Evolutionary conservation across 2,888 invertebrate species (phyloP).

Genomic region (Nemapogon koenigi): DNA sequence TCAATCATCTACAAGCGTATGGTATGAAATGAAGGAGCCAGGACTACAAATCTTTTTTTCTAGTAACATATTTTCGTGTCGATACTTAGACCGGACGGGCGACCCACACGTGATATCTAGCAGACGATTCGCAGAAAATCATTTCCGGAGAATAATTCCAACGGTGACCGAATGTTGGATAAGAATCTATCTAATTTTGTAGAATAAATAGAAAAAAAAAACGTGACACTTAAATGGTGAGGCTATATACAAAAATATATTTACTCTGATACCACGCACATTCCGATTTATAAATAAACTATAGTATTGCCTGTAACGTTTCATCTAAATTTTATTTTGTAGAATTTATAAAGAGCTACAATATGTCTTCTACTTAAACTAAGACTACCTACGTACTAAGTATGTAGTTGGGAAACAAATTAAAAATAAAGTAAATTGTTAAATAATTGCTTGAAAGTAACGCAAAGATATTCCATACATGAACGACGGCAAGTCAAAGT

Average conservation of each 20-base stretch:
- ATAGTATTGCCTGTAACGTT: too few species aligned
- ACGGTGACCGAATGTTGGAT: not conserved
- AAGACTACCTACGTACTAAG: too few species aligned
- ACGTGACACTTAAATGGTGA: too few species aligned
- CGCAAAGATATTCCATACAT: not conserved
- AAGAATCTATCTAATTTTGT: not conserved
- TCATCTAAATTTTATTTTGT: too few species aligned
- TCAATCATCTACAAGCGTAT: conserved; percentile 20
- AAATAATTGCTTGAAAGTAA: not conserved
- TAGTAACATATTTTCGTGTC: conserved; percentile 19
- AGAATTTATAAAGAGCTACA: too few species aligned
- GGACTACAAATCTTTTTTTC: conserved; percentile 19
- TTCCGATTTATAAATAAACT: too few species aligned
- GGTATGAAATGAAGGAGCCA: conserved; percentile 18
- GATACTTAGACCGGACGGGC: conserved; percentile 6
- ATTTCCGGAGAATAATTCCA: conserved; percentile 3
- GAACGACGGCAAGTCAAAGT: not conserved
- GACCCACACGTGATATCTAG: too few species aligned
- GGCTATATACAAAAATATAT: too few species aligned
- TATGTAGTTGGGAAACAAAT: too few species aligned
- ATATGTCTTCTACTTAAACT: too few species aligned
- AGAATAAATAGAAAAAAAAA: not conserved
- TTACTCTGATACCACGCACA: too few species aligned
- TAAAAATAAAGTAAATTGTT: not conserved
- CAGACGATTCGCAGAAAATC: conserved; percentile 12